A percentile compares a stretch with the other conserved stretches of the same genome.
Conservation (phyloP, 2,797 vertebrate genomes). For the Gymnothorax javanicus region DNA sequence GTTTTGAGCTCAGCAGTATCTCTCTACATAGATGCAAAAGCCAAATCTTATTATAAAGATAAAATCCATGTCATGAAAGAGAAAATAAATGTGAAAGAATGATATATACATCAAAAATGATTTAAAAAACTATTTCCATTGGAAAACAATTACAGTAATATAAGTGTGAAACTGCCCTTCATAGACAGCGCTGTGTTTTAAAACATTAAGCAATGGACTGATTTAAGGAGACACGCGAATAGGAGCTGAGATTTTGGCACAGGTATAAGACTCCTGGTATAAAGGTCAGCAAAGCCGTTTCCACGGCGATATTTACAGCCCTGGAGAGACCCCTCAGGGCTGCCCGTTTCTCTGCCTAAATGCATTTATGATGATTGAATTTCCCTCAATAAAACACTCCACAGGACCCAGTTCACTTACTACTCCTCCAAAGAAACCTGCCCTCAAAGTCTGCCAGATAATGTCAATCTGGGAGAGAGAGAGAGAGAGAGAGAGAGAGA, state of each 20-base stretch:
- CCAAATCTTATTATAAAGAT: not conserved
- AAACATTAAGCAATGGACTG: not conserved
- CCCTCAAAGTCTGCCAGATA: conserved; percentile 23
- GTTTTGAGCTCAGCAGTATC: not conserved
- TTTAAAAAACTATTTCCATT: no score
- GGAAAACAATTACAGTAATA: no score
- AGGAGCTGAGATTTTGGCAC: not conserved
- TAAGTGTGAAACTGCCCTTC: not conserved
- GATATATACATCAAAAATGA: not conserved
- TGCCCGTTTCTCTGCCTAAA: conserved; percentile 28
- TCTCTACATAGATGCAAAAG: not conserved
- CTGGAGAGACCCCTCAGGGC: conserved; percentile 12
- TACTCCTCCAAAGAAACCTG: conserved; percentile 27
- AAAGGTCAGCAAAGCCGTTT: conserved; percentile 32
- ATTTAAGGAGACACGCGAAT: not conserved
- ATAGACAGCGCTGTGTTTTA: not conserved
- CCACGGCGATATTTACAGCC: conserved; percentile 29
- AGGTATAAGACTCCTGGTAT: not conserved
- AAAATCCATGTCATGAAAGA: not conserved
- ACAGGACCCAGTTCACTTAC: conserved; percentile 21
- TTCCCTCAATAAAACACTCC: conserved; percentile 37
- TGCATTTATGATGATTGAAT: conserved; percentile 42
- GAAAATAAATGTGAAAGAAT: not conserved
- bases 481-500: not conserved
- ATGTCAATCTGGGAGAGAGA: not conserved